Evolutionary conservation across 2,888 invertebrate genomes (phyloP).

Genomic region (Unio pictorum): DNA sequence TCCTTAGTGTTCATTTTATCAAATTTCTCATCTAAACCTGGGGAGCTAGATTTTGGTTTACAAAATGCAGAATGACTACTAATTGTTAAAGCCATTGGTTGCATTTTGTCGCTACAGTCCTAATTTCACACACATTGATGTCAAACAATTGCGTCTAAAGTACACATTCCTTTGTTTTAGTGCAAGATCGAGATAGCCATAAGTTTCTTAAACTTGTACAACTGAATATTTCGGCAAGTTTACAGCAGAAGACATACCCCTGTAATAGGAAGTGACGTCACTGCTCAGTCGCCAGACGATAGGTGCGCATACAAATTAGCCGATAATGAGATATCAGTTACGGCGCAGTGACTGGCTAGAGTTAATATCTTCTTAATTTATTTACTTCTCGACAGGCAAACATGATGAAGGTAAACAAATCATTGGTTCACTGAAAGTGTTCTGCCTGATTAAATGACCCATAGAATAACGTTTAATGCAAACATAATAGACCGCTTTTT

Average conservation of each 20-base stretch:
- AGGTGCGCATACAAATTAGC: conserved; percentile 42
- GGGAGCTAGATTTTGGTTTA: conserved; percentile 24
- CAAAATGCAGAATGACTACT: conserved; percentile 34
- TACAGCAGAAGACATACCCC: conserved; percentile 19
- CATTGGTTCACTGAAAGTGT: no score
- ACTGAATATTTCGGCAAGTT: conserved; percentile 21
- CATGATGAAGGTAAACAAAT: no score
- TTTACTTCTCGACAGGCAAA: conserved; percentile 2
- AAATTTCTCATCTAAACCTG: conserved; percentile 2
- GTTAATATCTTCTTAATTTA: conserved; percentile 41
- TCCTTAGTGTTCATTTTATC: no score
- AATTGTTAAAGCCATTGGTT: conserved; percentile 26
- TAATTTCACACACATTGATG: no score
- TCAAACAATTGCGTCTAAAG: no score
- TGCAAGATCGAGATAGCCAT: no score
- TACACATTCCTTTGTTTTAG: no score
- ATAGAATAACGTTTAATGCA: no score
- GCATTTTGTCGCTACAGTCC: conserved; percentile 14
- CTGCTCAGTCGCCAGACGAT: conserved; percentile 19
- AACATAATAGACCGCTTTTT: no score
- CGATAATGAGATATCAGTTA: conserved; percentile 46
- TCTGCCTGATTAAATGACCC: no score
- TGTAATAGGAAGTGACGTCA: conserved; percentile 46
- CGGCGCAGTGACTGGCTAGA: conserved; percentile 29
- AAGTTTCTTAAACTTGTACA: conserved; percentile 5